Conservation (phyloP, 2,113 vertebrate species). For the Uropsilus gracilis region DNA sequence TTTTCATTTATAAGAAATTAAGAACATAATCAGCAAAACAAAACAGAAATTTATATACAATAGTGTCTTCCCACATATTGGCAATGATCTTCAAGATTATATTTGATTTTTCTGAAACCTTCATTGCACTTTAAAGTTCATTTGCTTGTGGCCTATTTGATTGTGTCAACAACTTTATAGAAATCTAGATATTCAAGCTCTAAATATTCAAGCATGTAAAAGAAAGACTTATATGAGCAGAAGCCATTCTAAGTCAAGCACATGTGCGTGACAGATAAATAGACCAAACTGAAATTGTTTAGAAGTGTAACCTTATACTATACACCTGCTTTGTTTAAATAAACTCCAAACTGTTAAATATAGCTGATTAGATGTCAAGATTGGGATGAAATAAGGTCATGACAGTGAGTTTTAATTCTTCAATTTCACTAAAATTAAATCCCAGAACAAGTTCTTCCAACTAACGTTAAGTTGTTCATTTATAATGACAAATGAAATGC, state of each 20-base stretch:
- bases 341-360: constrained; percentile 33
- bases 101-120: constrained; percentile 55
- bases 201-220: background rate
- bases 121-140: constrained; percentile 36
- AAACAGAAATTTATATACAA: constrained; percentile 69
- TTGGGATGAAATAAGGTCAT: constrained; percentile 32
- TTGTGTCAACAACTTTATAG: constrained; percentile 42
- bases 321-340: constrained; percentile 52
- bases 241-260: background rate
- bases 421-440: background rate
- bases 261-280: background rate
- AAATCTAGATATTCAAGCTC: constrained; percentile 51
- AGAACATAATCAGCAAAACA: constrained; percentile 56
- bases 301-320: constrained; percentile 52
- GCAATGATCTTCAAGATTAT: constrained; percentile 52
- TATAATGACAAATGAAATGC: constrained; percentile 48
- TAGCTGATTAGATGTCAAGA: constrained; percentile 26
- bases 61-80: background rate
- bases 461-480: constrained; percentile 50
- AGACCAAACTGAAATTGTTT: constrained; percentile 34
- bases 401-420: background rate
- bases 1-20: constrained; percentile 68
- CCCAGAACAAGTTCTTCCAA: constrained; percentile 51
- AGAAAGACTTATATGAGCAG: constrained; percentile 52
- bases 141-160: constrained; percentile 46